Conservation (phyloP, 2,797 vertebrate genomes). For the Myripristis murdjan region DNA sequence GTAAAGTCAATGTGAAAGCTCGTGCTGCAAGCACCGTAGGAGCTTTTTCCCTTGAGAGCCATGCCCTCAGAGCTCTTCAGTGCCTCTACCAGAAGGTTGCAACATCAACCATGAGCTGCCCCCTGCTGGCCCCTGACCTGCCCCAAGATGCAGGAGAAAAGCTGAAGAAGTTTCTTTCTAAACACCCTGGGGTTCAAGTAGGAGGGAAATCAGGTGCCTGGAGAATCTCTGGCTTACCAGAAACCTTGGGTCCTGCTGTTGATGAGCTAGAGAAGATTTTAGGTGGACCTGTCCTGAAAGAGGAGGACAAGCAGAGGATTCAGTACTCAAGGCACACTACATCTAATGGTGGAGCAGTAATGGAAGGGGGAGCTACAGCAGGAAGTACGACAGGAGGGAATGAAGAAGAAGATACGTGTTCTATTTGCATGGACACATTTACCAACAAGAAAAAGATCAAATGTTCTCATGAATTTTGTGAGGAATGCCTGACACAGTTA, state of each 20-base stretch:
- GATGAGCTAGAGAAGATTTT: slow-evolving; percentile 1
- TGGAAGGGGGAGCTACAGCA: neutral
- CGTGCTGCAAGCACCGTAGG: neutral
- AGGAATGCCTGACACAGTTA: slow-evolving; percentile 21
- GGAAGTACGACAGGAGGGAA: neutral
- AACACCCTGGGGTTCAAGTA: neutral
- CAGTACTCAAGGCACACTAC: fast-evolving
- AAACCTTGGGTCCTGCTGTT: slow-evolving; percentile 15
- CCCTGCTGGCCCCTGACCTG: neutral
- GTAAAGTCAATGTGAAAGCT: slow-evolving; percentile 50
- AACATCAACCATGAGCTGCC: slow-evolving; percentile 1
- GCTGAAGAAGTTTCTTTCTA: neutral
- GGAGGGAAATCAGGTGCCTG: neutral
- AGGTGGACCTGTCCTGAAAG: neutral
- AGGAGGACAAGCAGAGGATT: slow-evolving; percentile 27
- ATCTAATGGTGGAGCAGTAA: fast-evolving
- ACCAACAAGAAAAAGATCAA: slow-evolving; percentile 49
- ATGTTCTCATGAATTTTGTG: slow-evolving; percentile 82
- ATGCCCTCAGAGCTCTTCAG: slow-evolving; percentile 76
- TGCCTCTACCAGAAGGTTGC: slow-evolving; percentile 74
- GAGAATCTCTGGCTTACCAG: slow-evolving; percentile 26
- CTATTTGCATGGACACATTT: slow-evolving; percentile 75
- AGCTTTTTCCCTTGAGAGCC: slow-evolving; percentile 58
- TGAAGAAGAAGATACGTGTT: slow-evolving; percentile 36
- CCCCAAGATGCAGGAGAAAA: neutral